These are phyloP conservation scores for Drosophila mercatorum DNA, from an alignment of 2,888 invertebrate species.

Conservation along the genomic window DNA sequence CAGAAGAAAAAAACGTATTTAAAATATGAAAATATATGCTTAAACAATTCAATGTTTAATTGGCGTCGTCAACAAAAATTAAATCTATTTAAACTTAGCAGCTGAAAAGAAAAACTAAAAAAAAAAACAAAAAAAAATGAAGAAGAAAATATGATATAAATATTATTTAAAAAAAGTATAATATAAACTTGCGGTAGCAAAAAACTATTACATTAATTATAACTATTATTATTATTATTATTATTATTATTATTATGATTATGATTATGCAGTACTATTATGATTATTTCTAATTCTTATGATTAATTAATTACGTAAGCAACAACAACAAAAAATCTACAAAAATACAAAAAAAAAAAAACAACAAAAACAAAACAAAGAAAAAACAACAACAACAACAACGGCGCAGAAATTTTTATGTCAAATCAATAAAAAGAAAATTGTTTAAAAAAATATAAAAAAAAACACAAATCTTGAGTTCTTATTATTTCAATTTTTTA, in stretches of 20 bases:
- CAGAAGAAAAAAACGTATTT: constrained; percentile 33
- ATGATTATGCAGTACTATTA: constrained; percentile 78
- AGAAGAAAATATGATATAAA: constrained; percentile 54
- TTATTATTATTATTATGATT: constrained; percentile 61
- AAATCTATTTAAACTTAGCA: constrained; percentile 40
- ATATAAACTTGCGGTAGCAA: constrained; percentile 75
- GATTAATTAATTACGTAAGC: constrained; percentile 77
- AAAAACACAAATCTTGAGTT: constrained; percentile 39
- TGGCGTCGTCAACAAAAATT: constrained; percentile 59
- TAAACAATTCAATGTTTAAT: constrained; percentile 71
- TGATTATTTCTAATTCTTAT: constrained; percentile 78
- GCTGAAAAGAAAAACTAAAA: constrained; percentile 16
- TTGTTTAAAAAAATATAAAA: constrained; percentile 70
- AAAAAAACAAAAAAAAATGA: constrained; percentile 33
- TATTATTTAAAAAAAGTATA: constrained; percentile 59
- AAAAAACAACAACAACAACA: constrained; percentile 52
- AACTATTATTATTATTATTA: constrained; percentile 65
- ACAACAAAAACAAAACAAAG: constrained; percentile 47
- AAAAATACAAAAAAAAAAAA: constrained; percentile 26
- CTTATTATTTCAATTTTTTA: constrained; percentile 26
- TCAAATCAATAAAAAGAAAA: constrained; percentile 78
- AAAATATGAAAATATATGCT: constrained; percentile 59
- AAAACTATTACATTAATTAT: constrained; percentile 78
- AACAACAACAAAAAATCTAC: constrained; percentile 45
- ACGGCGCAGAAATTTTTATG: constrained; percentile 79